phyloP scores from a whole-genome alignment of 2,797 vertebrate genomes.

The Ctenosaura bakeri region DNA sequence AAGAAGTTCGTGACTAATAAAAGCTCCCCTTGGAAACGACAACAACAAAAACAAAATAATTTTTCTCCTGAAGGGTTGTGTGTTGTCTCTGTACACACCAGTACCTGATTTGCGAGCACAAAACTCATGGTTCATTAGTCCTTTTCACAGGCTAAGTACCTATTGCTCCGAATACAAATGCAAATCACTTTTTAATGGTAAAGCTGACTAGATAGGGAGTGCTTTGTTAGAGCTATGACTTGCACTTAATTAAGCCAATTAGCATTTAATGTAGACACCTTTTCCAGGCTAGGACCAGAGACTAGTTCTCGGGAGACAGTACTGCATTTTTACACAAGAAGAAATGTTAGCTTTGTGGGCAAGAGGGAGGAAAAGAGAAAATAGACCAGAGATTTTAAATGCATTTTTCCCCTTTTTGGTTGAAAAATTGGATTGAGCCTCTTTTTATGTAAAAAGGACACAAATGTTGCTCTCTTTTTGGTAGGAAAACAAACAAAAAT shows the following conservation, averaged over 20 bases:
- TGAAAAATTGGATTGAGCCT: not conserved
- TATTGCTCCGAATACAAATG: conserved; percentile 67
- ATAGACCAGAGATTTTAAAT: conserved; percentile 50
- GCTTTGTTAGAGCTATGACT: conserved; percentile 70
- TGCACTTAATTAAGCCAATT: conserved; percentile 77
- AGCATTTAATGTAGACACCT: conserved; percentile 69
- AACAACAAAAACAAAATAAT: not conserved
- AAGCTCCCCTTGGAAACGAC: conserved; percentile 24
- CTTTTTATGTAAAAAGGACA: not conserved
- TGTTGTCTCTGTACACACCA: conserved; percentile 51
- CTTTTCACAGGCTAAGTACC: conserved; percentile 65
- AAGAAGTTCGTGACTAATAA: conserved; percentile 57
- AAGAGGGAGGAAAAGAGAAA: conserved; percentile 44
- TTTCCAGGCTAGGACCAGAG: conserved; percentile 60
- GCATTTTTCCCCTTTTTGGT: not conserved
- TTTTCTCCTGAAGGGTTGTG: conserved; percentile 43
- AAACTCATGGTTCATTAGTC: conserved; percentile 72
- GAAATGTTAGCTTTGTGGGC: conserved; percentile 34
- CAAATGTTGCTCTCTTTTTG: not conserved
- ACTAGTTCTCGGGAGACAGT: conserved; percentile 59
- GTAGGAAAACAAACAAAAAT: not conserved
- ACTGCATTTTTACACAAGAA: conserved; percentile 41
- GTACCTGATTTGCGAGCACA: conserved; percentile 71
- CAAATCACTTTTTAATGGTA: conserved; percentile 78
- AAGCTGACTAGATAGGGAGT: conserved; percentile 73